These are phyloP conservation scores for Bombyx mori DNA, from an alignment of 1,140 invertebrate species.

Conservation along the genomic window ASM3026992v2 NC_085117.1:20216501-20217000, in stretches of 20 bases:
- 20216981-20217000: too few relatives aligned
- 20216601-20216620: constrained; percentile 42
- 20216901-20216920: constrained; percentile 29
- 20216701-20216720: constrained; percentile 49
- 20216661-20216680: constrained; percentile 28
- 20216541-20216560: constrained; percentile 53
- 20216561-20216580: constrained; percentile 31
- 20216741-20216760: constrained; percentile 67
- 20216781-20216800: constrained; percentile 41
- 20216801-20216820: constrained; percentile 11
- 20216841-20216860: constrained; percentile 65
- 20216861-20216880: constrained; percentile 65
- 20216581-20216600: constrained; percentile 45
- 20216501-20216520: constrained; percentile 12
- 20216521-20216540: constrained; percentile 38
- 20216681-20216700: constrained; percentile 33
- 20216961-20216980: too few relatives aligned
- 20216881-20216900: constrained; percentile 60
- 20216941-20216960: too few relatives aligned
- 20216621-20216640: constrained; percentile 43
- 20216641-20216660: constrained; percentile 28
- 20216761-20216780: constrained; percentile 69
- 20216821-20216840: constrained; percentile 43
- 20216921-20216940: constrained; percentile 7
- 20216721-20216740: constrained; percentile 57